These are phyloP conservation scores for Idaea aversata DNA, from an alignment of 2,888 invertebrate genomes.

Conservation along the genomic window DNA sequence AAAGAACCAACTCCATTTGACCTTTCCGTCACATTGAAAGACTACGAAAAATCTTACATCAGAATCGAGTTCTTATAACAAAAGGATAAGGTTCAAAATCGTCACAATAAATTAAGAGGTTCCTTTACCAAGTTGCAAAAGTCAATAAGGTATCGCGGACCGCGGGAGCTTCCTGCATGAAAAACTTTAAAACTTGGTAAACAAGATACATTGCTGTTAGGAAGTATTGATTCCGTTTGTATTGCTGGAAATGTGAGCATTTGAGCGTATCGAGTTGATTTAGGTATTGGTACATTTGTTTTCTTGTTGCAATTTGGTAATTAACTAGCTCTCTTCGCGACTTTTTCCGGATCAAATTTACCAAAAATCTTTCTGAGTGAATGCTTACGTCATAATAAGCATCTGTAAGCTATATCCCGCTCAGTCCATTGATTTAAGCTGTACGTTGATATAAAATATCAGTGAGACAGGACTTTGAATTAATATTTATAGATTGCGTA, in stretches of 20 bases:
- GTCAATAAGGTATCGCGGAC: slow-evolving; percentile 42
- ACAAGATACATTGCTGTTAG: slow-evolving; percentile 52
- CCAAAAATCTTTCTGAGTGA: too few species aligned
- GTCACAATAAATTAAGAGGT: neutral
- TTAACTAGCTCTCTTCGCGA: neutral
- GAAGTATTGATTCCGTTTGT: slow-evolving; percentile 19
- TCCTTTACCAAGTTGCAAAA: slow-evolving; percentile 31
- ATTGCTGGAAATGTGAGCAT: neutral
- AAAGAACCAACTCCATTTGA: neutral
- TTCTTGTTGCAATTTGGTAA: neutral
- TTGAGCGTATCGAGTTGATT: neutral
- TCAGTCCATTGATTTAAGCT: too few species aligned
- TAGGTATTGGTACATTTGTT: neutral
- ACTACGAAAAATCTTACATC: neutral
- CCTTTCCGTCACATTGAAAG: neutral
- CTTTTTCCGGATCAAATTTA: neutral
- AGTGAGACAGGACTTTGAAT: too few species aligned
- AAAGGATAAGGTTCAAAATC: neutral
- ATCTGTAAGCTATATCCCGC: too few species aligned
- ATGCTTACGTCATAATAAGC: too few species aligned
- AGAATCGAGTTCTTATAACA: neutral
- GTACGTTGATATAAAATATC: too few species aligned
- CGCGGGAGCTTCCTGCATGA: slow-evolving; percentile 29
- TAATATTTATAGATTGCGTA: too few species aligned
- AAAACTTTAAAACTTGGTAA: slow-evolving; percentile 46